Base-by-base conservation (phyloP, 2,797 vertebrate genomes). In the Eremophila alpestris region DNA sequence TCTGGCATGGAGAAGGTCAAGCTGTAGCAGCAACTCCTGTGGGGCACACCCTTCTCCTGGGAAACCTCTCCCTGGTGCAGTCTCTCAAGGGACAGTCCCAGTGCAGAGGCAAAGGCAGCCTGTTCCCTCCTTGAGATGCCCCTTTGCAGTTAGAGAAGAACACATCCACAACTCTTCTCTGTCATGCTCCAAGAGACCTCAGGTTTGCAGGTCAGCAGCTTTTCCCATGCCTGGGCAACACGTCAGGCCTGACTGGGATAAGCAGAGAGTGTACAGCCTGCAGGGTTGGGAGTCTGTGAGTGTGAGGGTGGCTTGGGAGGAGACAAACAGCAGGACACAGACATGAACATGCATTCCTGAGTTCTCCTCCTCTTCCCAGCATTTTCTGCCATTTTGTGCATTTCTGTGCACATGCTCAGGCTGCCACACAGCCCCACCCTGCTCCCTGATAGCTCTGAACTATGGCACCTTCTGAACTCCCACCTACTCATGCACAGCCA, bases 231-330 rank as follows among this genome's bases (percentile, higher is more conserved):
- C 55, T 29, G 26, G 21, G 23, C 10, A 68, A 56, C 13, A 8
- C 1, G 0, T 29, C 1, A 7, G 59, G 54, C 18, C 40, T 23
- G 41, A 20, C 15, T 49, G 48, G 24, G 15, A 34, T 1, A 22
- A 55, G 48, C 29, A 32, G 32, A 24, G 32, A 45, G 23, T 45
- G 8, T 20, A 17, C 46, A 51, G 46, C 15, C 14, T 23, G 43
- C 70, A 58, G 41, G 20, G 2, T 17, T 49, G 41, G 19, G 14
- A 73, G 9, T 36, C 11, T 23, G 19, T 17, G 70, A 17, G 70
- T 14, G 41, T 36, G 15, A 56, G 54, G 11, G 27, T 15, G 27
- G 12, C 19, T 11, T 1, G 16, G 16, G 20, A 58, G 54, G 20
- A 38, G 12, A 58, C 27, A 30, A 38, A 58, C 16, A 19, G 21